Evolutionary conservation across 37 sponge, comb jelly and placozoan species (phyloP).

Genomic region (Beroe forskalii): DNA sequence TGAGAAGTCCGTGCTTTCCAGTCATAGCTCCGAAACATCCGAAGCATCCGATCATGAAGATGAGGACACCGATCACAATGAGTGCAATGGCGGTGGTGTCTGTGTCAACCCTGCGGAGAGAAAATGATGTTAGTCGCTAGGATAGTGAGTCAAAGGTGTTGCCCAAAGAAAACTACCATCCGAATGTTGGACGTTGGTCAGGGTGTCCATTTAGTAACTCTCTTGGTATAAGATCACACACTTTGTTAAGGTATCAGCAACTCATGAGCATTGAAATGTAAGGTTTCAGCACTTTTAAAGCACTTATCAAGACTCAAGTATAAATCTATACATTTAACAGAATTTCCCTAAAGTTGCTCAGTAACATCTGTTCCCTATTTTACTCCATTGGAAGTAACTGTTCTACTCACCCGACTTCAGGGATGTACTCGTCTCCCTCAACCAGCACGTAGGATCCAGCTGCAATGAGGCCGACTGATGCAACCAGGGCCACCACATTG

Average conservation of each 20-base stretch:
- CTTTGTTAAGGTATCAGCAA: too few species aligned
- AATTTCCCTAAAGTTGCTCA: too few species aligned
- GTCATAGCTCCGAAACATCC: conserved; percentile 32
- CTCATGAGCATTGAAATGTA: too few species aligned
- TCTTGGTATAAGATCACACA: too few species aligned
- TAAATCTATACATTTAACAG: too few species aligned
- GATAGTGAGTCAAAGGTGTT: not conserved
- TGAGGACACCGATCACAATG: not conserved
- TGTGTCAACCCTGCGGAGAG: not conserved
- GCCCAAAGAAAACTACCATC: not conserved
- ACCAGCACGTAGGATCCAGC: not conserved
- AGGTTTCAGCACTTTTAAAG: too few species aligned
- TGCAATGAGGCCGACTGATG: not conserved
- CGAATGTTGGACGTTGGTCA: too few species aligned
- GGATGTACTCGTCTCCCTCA: not conserved
- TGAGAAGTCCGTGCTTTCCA: conserved; percentile 6
- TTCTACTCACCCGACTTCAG: conserved; percentile 14
- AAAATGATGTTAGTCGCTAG: not conserved
- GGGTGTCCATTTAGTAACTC: too few species aligned
- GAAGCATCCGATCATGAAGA: not conserved
- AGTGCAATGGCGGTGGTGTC: too few species aligned
- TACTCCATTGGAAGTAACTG: too few species aligned
- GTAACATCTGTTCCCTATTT: too few species aligned
- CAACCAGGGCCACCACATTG: not conserved
- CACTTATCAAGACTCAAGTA: too few species aligned